phyloP scores from a whole-genome alignment of 2,797 vertebrate genomes.

The Eulemur coronatus region DNA sequence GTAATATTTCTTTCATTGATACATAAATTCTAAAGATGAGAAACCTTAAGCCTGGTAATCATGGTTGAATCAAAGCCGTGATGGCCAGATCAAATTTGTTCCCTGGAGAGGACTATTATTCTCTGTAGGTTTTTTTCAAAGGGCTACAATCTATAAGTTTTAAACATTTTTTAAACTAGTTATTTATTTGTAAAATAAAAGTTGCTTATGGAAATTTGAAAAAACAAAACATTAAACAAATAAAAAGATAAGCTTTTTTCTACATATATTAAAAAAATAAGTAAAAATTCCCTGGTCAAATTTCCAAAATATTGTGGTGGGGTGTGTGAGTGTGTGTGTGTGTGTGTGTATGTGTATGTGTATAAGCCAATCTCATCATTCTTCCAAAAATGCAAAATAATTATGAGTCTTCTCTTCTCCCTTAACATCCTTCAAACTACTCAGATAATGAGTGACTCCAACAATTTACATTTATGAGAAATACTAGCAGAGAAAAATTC shows the following conservation, averaged over 20 bases:
- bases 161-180: not conserved
- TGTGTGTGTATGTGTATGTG: not conserved
- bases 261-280: not conserved
- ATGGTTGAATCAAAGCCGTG: not conserved
- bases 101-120: not conserved
- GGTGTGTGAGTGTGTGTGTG: too few species aligned
- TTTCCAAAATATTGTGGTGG: not conserved
- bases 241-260: not conserved
- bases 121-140: not conserved
- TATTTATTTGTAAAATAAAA: not conserved
- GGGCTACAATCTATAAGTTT: not conserved
- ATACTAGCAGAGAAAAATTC: not conserved
- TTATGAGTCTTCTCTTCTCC: not conserved
- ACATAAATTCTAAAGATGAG: not conserved
- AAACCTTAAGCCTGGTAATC: not conserved
- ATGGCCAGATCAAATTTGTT: not conserved
- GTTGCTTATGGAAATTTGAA: not conserved
- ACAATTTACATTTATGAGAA: not conserved
- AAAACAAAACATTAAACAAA: not conserved
- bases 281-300: not conserved
- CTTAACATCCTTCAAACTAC: not conserved
- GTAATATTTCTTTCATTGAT: not conserved
- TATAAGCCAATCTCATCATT: not conserved
- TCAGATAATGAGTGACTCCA: not conserved
- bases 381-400: not conserved